Percentiles rank a stretch among this genome's conserved stretches.
Conservation (phyloP, 2,888 invertebrate genomes). For the Zygogramma bicolorata region DNA sequence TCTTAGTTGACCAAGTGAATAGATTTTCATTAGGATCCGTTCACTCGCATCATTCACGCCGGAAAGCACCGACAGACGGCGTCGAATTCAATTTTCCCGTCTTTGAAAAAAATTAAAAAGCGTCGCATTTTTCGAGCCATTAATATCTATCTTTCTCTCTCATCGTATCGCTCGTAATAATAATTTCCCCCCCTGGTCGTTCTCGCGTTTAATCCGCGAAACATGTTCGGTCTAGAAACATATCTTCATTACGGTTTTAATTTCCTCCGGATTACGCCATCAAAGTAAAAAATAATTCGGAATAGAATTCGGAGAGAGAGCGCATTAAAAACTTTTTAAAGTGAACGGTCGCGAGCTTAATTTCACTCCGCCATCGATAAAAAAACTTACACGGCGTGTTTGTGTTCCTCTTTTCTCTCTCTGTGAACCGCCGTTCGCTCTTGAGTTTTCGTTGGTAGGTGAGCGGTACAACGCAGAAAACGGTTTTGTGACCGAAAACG, state of each 20-base stretch:
- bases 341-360: slow-evolving; percentile 54
- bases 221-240: slow-evolving; percentile 45
- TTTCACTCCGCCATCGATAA: slow-evolving; percentile 55
- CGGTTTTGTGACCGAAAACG: neutral
- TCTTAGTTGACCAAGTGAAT: neutral
- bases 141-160: slow-evolving; percentile 19
- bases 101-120: slow-evolving; percentile 12
- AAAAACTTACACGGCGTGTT: slow-evolving; percentile 40
- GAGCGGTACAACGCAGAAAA: neutral
- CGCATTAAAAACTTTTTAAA: slow-evolving; percentile 54
- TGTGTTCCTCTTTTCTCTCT: slow-evolving; percentile 14
- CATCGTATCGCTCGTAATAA: slow-evolving; percentile 30
- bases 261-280: slow-evolving; percentile 55
- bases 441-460: slow-evolving; percentile 2
- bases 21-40: slow-evolving; percentile 2
- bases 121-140: slow-evolving; percentile 22
- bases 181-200: slow-evolving; percentile 24
- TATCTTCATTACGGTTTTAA: slow-evolving; percentile 55
- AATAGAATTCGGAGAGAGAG: slow-evolving; percentile 49
- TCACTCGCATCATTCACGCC: neutral
- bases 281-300: slow-evolving; percentile 55
- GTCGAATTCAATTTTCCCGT: neutral
- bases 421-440: slow-evolving; percentile 30
- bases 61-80: neutral
- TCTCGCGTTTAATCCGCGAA: slow-evolving; percentile 32